A percentile compares a stretch with the other conserved stretches of the same genome.
Conservation (phyloP, 2,797 vertebrate species). For the Merluccius polli region DNA sequence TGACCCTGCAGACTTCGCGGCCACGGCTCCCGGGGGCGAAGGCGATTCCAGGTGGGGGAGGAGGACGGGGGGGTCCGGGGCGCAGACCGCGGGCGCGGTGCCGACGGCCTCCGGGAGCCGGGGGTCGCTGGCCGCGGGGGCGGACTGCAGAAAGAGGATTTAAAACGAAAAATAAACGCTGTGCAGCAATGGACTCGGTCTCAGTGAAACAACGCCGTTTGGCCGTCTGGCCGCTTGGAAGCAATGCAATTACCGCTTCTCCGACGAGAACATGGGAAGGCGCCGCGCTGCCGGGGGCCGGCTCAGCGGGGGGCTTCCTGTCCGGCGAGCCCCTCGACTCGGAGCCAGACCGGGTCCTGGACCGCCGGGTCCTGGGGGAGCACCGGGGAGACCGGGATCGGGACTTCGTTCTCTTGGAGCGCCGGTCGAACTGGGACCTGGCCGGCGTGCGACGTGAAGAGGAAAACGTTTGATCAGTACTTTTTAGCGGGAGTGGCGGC, state of each 20-base stretch:
- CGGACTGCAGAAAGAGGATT: not conserved
- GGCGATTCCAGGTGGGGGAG: not conserved
- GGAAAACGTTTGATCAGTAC: not conserved
- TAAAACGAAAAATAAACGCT: not conserved
- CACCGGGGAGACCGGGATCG: constrained; percentile 11
- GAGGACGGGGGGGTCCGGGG: not conserved
- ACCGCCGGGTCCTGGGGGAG: constrained; percentile 33
- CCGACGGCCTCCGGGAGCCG: not conserved
- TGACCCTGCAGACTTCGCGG: constrained; percentile 21
- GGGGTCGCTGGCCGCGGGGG: not conserved
- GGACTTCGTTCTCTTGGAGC: not conserved
- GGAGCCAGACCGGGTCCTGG: constrained; percentile 32
- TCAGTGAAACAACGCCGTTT: no score
- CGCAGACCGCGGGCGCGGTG: not conserved
- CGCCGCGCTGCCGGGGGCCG: not conserved
- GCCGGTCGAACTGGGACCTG: not conserved
- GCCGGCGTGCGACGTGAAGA: not conserved
- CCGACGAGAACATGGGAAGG: not conserved
- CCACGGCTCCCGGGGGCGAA: not conserved
- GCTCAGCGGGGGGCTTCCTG: not conserved
- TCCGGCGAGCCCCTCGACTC: constrained; percentile 11
- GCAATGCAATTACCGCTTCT: no score
- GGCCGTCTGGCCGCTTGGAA: no score
- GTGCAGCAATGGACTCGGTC: not conserved
- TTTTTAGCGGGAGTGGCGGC: no score